Conservation (phyloP, 2,113 vertebrate species). For the Mormyrus lacerda region DNA sequence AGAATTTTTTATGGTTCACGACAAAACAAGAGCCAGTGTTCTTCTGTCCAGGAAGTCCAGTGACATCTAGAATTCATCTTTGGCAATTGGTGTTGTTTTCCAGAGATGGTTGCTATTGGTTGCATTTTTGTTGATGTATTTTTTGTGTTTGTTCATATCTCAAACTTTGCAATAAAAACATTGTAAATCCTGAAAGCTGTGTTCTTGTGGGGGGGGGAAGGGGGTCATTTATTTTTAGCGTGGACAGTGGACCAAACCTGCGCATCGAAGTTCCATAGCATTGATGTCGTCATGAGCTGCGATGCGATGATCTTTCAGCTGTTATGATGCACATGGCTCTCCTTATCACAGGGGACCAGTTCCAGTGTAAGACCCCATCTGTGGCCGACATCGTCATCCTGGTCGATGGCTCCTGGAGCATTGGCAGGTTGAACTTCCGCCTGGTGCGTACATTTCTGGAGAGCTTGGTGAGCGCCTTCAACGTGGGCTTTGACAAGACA, state of each 20-base stretch:
- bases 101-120: not conserved
- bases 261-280: constrained; percentile 30
- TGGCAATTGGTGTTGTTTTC: not conserved
- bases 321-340: not conserved
- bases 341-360: constrained; percentile 57
- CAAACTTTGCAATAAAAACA: constrained; percentile 4
- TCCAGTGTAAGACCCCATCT: constrained; percentile 74
- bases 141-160: not conserved
- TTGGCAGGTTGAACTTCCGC: constrained; percentile 91
- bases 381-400: constrained; percentile 89
- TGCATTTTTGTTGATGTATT: not conserved
- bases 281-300: not conserved
- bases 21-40: not conserved
- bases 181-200: not conserved
- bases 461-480: constrained; percentile 81
- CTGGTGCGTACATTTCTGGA: constrained; percentile 88
- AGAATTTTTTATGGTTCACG: not conserved
- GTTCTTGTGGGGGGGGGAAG: not conserved
- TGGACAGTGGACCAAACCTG: constrained; percentile 40
- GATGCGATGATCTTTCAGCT: constrained; percentile 16
- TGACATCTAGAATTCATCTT: not conserved
- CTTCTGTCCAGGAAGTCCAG: not conserved
- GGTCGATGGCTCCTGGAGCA: constrained; percentile 97
- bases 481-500: constrained; percentile 76
- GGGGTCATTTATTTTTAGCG: not conserved